These are phyloP conservation scores for Poecilus cupreus DNA, from an alignment of 2,888 invertebrate species.

Conservation along the genomic window DNA sequence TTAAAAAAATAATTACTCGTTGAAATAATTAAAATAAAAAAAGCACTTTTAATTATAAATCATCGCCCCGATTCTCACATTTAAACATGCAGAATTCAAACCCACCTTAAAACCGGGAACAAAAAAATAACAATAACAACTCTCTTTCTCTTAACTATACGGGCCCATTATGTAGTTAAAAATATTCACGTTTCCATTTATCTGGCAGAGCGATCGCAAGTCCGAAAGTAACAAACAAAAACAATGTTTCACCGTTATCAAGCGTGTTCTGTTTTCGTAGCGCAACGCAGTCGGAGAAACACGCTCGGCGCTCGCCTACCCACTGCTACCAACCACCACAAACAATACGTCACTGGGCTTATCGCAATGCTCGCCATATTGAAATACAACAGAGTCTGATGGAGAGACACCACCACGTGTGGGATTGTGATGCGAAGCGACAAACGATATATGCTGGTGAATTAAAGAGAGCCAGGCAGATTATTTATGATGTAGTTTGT, in stretches of 20 bases:
- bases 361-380: slow-evolving; percentile 33
- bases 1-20: not conserved
- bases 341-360: slow-evolving; percentile 41
- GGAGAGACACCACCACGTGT: slow-evolving; percentile 1
- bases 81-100: not conserved
- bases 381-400: slow-evolving; percentile 46
- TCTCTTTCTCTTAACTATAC: not conserved
- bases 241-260: slow-evolving; percentile 49
- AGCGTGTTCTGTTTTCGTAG: not conserved
- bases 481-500: not conserved
- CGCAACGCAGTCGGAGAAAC: not conserved
- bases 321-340: too few species aligned
- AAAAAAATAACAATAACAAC: not conserved
- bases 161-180: slow-evolving; percentile 25
- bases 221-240: slow-evolving; percentile 43
- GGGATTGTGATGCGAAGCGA: not conserved
- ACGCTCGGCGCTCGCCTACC: too few species aligned
- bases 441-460: too few species aligned
- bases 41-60: slow-evolving; percentile 10
- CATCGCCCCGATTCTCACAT: not conserved
- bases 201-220: slow-evolving; percentile 11
- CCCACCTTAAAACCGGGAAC: not conserved
- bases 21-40: not conserved
- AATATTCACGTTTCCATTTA: slow-evolving; percentile 20
- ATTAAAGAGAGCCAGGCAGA: not conserved